A percentile compares a stretch with the other conserved stretches of the same genome.
phyloP scores from a whole-genome alignment of 2,888 invertebrate genomes.

The Cacoxenus indagator region DNA sequence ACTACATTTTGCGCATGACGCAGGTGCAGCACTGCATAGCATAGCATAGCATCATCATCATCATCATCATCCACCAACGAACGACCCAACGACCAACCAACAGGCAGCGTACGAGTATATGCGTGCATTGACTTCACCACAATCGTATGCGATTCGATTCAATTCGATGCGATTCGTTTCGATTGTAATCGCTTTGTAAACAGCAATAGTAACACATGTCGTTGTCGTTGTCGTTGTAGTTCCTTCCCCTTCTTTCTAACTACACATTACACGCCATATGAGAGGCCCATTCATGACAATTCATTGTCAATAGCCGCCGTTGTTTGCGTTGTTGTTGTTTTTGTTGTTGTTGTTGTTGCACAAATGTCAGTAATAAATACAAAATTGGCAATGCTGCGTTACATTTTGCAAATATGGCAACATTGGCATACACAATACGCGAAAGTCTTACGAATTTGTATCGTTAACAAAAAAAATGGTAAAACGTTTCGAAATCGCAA shows the following conservation, averaged over 20 bases:
- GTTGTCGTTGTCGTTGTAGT: not conserved
- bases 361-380: slow-evolving; percentile 63
- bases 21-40: slow-evolving; percentile 60
- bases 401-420: slow-evolving; percentile 59
- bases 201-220: slow-evolving; percentile 19
- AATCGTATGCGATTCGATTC: not conserved
- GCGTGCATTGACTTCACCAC: not conserved
- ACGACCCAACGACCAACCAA: not conserved
- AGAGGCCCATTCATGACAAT: not conserved
- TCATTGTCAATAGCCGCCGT: not conserved
- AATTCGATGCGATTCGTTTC: slow-evolving; percentile 6
- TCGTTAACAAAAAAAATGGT: not conserved
- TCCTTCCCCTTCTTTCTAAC: not conserved
- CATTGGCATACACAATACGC: slow-evolving; percentile 32
- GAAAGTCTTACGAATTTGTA: not conserved
- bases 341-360: slow-evolving; percentile 19
- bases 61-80: slow-evolving; percentile 3
- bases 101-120: too few relatives aligned
- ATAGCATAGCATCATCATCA: too few relatives aligned
- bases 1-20: slow-evolving; percentile 45
- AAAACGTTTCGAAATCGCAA: not conserved
- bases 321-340: not conserved
- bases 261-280: not conserved
- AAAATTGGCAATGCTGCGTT: slow-evolving; percentile 52
- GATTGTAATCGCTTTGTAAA: slow-evolving; percentile 20